A percentile compares a stretch with the other conserved stretches of the same genome.
phyloP scores from a whole-genome alignment of 35 echinoderm and acorn worm species.

The Amphiura filiformis region DNA sequence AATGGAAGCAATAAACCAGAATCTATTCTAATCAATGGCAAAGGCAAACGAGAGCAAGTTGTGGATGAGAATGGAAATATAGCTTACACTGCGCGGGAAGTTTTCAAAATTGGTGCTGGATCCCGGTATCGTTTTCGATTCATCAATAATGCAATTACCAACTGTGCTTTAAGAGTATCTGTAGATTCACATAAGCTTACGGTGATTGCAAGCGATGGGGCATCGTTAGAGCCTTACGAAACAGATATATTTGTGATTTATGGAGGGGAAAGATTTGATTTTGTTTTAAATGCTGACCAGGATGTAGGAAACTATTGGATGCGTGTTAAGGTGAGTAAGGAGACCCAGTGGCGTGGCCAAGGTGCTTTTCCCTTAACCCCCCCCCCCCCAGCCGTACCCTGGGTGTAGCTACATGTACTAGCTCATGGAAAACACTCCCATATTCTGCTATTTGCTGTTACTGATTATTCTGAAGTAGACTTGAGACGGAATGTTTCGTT shows the following conservation, averaged over 20 bases:
- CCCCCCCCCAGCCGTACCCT: no score
- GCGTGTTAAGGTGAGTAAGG: conserved; percentile 47
- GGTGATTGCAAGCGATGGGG: conserved; percentile 82
- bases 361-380: no score
- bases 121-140: conserved; percentile 69
- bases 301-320: conserved; percentile 62
- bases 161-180: conserved; percentile 67
- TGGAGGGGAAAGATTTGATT: conserved; percentile 74
- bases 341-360: no score
- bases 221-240: conserved; percentile 37
- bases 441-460: no score
- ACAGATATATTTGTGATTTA: conserved; percentile 70
- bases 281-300: conserved; percentile 56
- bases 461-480: conserved; percentile 69
- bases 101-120: conserved; percentile 31
- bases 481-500: conserved; percentile 44
- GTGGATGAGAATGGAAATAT: background rate
- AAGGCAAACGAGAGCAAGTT: conserved; percentile 39
- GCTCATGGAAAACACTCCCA: no score
- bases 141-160: conserved; percentile 71
- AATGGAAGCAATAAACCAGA: conserved; percentile 82
- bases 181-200: conserved; percentile 74
- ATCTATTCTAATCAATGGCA: conserved; percentile 74
- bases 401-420: no score
- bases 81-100: conserved; percentile 31